Conservation (phyloP, 2,113 vertebrate genomes). For the Brachirus orientalis region DNA sequence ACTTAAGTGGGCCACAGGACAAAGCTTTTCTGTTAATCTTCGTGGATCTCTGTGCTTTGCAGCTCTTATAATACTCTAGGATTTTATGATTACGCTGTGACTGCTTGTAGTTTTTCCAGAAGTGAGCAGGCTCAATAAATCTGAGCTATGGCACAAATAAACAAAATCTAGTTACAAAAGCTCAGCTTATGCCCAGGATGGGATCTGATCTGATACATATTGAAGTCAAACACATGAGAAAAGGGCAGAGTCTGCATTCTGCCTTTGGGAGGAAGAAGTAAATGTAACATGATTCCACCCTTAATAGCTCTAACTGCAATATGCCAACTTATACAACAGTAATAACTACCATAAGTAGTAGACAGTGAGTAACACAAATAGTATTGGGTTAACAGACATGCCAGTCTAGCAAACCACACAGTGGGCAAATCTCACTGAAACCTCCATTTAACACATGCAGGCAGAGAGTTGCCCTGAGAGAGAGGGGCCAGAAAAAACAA, state of each 20-base stretch:
- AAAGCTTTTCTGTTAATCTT: conserved; percentile 59
- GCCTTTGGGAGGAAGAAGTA: conserved; percentile 55
- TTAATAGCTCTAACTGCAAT: conserved; percentile 45
- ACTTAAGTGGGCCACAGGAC: conserved; percentile 52
- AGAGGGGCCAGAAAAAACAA: conserved; percentile 4
- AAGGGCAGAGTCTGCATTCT: conserved; percentile 16
- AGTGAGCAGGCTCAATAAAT: conserved; percentile 9
- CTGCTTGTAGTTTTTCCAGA: conserved; percentile 13
- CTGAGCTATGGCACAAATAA: conserved; percentile 6
- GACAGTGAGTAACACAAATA: conserved; percentile 44
- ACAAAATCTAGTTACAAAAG: conserved; percentile 18
- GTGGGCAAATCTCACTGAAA: conserved; percentile 45
- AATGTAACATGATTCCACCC: conserved; percentile 65
- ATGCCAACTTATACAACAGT: conserved; percentile 60
- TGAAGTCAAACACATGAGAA: conserved; percentile 9
- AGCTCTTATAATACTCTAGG: conserved; percentile 35
- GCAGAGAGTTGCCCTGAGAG: conserved; percentile 5
- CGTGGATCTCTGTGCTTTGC: conserved; percentile 32
- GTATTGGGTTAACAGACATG: conserved; percentile 41
- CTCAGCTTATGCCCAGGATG: conserved; percentile 11
- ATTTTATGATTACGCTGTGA: conserved; percentile 49
- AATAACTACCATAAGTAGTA: conserved; percentile 55
- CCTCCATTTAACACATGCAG: conserved; percentile 30
- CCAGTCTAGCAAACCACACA: conserved; percentile 45
- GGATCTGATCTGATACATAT: conserved; percentile 25